Evolutionary conservation across 2,797 vertebrate genomes (phyloP), one percentile per base, ranked within the genome.

Genomic region (Pseudochaenichthys georgianus): DNA sequence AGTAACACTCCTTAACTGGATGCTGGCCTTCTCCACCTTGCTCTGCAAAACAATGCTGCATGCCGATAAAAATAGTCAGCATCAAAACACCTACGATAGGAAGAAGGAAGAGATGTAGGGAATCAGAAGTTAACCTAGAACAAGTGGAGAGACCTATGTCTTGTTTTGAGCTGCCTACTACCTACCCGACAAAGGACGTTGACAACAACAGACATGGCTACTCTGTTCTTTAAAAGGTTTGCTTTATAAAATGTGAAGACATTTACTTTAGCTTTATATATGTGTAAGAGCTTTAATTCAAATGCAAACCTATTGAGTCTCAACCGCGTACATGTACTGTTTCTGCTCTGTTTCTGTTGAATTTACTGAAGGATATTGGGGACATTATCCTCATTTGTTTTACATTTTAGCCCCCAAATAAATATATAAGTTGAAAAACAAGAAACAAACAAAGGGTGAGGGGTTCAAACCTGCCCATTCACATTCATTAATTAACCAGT

Each of bases 1-100:
- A 81, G 84, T 84, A 89, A 91, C 81, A 81, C 79, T 83, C 88
- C 47, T 86, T 73, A 71, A 84, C 84, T 89, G 84, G 86, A 92
- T 70, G 70, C 80, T 70, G 78, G 74, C 81, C 77, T 81, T 92
- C 83, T 91, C 81, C 84, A 87, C 85, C 86, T 86, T 75, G 75
- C 71, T 87, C 80, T 82, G 63, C 76, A 81, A 78, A 89, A 80
- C 62, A 85, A 55, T 67, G 74, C 80, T 81, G 76, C 83, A 81
- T 70, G 60, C 16, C 50, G 81, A 84, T 82, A 89, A 87, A 90
- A 91, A 88, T 90, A 90, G 88, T 78, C 80, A 58, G 80, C 71
- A 84, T 87, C 84, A 63, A 73, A 75, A 85, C 88, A 84, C 82
- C 86, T 76, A 87, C 73, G 3, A 82, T 73, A 70, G 43, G 46